Base-by-base conservation (phyloP, 2,113 vertebrate species). In the Pica pica region DNA sequence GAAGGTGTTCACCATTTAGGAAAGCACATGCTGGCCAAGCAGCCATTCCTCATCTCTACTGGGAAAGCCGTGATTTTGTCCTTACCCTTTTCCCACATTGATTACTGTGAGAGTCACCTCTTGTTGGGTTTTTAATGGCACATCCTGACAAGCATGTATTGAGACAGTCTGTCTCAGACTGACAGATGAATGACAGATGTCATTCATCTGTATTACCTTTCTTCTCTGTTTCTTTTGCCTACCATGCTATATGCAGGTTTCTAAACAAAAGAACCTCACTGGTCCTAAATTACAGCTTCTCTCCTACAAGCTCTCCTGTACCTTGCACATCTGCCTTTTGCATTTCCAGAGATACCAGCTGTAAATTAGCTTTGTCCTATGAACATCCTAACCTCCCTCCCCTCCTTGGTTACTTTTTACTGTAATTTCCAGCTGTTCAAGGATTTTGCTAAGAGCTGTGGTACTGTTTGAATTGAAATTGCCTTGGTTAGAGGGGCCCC, bases 271-370 rank as follows among this genome's bases (percentile, higher is more conserved):
- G n/a, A 50, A 61, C 26, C 19, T 65, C n/a, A 10, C 49, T 57
- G 46, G 23, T 77, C 71, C 71, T 76, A 35, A 88, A 50, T 92
- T 87, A 61, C n/a, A 39, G 9, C 42, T 75, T 89, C 47, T 65
- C n/a, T 77, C 11, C 79, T 61, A 53, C 42, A 75, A 75, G 42
- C 19, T 64, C 65, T 83, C n/a, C 46, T 74, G 31, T 84, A 69
- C 41, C 57, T 85, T 85, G 44, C 67, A 93, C 88, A 65, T 92
- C 92, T 96, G 90, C 75, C 63, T 93, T 92, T 93, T 44, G 28
- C 82, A 61, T 96, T 97, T 87, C 67, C 90, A 88, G 65, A 73
- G 75, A 90, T 88, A 85, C 49, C 82, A 91, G 78, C 74, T 97
- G 94, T 83, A 75, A 94, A 91, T 92, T 88, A 93, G 71, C 78